Evolutionary conservation across 2,888 invertebrate species (phyloP).

Genomic region (Aelia acuminata): DNA sequence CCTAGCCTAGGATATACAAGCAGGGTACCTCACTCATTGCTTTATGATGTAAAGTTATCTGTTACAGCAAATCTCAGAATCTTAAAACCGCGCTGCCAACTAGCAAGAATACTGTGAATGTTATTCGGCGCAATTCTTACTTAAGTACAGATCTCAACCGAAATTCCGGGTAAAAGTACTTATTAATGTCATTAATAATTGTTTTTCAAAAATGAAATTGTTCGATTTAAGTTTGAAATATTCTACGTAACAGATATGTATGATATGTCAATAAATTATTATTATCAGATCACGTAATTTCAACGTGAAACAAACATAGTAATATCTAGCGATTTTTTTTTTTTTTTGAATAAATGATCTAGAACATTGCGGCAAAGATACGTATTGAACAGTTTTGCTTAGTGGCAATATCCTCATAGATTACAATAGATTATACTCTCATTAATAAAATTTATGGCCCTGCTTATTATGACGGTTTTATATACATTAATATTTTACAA

Average conservation of each 20-base stretch:
- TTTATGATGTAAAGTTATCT: too few relatives aligned
- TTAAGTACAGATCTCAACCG: too few relatives aligned
- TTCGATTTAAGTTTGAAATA: neutral
- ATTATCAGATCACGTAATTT: neutral
- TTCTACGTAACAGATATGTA: neutral
- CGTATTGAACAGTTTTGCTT: neutral
- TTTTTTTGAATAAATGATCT: neutral
- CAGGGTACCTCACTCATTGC: too few relatives aligned
- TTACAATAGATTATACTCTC: neutral
- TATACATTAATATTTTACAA: neutral
- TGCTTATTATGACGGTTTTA: neutral
- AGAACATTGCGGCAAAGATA: neutral
- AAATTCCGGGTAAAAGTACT: too few relatives aligned
- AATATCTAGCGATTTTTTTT: neutral
- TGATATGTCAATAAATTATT: neutral
- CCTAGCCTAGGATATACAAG: too few relatives aligned
- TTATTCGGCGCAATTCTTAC: too few relatives aligned
- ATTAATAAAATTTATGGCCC: neutral
- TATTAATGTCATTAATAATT: too few relatives aligned
- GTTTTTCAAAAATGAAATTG: neutral
- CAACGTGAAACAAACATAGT: neutral
- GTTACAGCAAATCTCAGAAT: too few relatives aligned
- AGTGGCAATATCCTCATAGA: neutral
- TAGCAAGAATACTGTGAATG: too few relatives aligned
- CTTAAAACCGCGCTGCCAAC: too few relatives aligned